Conservation (phyloP, 2,888 invertebrate species). For the Timema podura region DNA sequence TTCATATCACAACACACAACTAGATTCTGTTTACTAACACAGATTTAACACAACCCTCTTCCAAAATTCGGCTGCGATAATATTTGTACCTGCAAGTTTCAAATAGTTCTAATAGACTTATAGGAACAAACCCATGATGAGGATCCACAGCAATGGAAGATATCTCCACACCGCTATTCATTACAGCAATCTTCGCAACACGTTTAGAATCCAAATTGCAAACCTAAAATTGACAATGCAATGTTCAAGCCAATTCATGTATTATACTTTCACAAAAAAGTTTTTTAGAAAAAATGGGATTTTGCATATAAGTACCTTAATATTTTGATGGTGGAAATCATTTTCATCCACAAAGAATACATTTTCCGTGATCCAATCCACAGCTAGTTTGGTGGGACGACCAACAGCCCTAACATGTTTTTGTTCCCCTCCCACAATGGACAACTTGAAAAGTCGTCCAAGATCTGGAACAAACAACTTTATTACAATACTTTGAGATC, state of each 20-base stretch:
- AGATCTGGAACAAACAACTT: too few species aligned
- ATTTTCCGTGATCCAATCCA: conserved; percentile 72
- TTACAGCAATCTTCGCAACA: conserved; percentile 54
- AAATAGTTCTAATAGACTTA: background rate
- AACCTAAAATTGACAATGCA: conserved; percentile 38
- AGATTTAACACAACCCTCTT: too few species aligned
- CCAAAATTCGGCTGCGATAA: background rate
- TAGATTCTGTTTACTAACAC: too few species aligned
- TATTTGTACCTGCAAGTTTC: background rate
- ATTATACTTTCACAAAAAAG: background rate
- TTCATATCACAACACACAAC: too few species aligned
- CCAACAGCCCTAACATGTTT: conserved; percentile 46
- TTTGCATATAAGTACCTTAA: conserved; percentile 17
- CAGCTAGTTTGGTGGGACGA: conserved; percentile 54
- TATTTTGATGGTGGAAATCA: background rate
- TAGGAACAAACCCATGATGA: conserved; percentile 33
- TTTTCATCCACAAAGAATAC: conserved; percentile 60
- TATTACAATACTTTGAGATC: too few species aligned
- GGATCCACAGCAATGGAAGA: conserved; percentile 63
- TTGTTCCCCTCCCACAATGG: conserved; percentile 43
- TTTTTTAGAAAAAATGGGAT: background rate
- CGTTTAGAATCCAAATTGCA: conserved; percentile 54
- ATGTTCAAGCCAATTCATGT: background rate
- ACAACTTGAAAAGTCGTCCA: conserved; percentile 37
- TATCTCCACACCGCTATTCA: conserved; percentile 51